Conservation (phyloP, 2,113 vertebrate species). For the Dipodomys merriami region DNA sequence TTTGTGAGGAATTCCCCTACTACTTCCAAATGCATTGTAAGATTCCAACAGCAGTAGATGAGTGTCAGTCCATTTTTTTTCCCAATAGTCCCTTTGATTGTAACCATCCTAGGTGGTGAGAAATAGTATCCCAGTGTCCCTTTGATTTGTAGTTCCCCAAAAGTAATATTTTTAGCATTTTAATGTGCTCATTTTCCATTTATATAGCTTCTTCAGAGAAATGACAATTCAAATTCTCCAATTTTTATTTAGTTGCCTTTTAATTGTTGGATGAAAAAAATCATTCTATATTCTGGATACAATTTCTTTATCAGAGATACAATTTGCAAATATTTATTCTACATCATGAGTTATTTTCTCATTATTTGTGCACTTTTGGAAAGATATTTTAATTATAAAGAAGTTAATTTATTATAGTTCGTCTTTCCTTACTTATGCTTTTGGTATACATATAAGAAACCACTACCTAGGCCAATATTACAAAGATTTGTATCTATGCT, state of each 20-base stretch:
- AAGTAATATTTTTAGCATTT: not conserved
- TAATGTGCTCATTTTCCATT: not conserved
- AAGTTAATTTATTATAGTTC: not conserved
- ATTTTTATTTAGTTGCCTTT: not conserved
- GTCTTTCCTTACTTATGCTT: not conserved
- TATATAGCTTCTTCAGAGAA: not conserved
- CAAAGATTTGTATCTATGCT: not conserved
- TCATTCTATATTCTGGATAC: not conserved
- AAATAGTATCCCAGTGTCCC: not conserved
- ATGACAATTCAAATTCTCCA: not conserved
- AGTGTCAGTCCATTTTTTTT: not conserved
- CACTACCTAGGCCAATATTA: not conserved
- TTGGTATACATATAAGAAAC: constrained; percentile 16
- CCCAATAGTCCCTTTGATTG: not conserved
- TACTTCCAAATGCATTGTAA: constrained; percentile 6
- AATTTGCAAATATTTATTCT: not conserved
- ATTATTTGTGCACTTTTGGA: not conserved
- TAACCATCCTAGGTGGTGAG: not conserved
- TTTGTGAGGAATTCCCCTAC: not conserved
- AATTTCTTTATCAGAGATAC: not conserved
- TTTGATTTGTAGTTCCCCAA: constrained; percentile 31
- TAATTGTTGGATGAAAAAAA: not conserved
- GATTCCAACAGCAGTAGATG: not conserved
- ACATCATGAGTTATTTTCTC: not conserved
- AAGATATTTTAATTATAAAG: not conserved